Base-by-base conservation (phyloP, 2,888 invertebrate species). In the Megamerina dolium region DNA sequence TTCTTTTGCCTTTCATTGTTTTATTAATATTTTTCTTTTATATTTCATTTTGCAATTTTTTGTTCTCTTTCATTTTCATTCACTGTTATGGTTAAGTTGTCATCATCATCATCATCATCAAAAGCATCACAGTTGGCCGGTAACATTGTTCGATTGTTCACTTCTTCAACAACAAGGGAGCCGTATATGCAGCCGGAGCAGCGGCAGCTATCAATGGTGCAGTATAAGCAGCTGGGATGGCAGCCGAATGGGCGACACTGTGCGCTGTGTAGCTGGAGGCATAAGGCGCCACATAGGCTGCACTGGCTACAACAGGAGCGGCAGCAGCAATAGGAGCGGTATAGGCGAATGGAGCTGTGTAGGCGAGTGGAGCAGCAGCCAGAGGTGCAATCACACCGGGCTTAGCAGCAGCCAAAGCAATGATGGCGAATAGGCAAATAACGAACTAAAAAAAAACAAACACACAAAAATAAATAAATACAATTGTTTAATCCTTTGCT, bases 281-380 rank as follows among this genome's bases (percentile, higher is more conserved):
- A 44, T 64, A 64, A 12, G 64, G 65, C 13, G 63, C 64, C 20
- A 64, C 60, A 34, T 65, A 64, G 20, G 64, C 56, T 9, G 65
- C 63, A 43, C 59, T 60, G 19, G 60, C 63, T n/a, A 64, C 64
- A 29, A 64, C 56, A 31, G 64, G 61, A 40, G 59, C 55, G 31
- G 39, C 37, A 27, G 43, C 39, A 23, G 37, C 26, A 20, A 45
- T 37, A 19, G 44, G 41, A 16, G 40, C 35, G 23, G 40, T 37
- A 32, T 50, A 47, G 20, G 46, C 46, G 33, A 51, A 33, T 19
- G 49, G 53, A 5, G 51, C 39, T 4, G 46, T 40, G 34, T 48
- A 46, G 9, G 45, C 45, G 33, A 50, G 32, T 26, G 49, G 52
- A 5, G 50, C 40, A 4, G 48, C 40, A 23, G 46, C 34, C 16